Evolutionary conservation across 1,140 invertebrate genomes (phyloP).

Genomic region (Leptinotarsa defecta): DNA sequence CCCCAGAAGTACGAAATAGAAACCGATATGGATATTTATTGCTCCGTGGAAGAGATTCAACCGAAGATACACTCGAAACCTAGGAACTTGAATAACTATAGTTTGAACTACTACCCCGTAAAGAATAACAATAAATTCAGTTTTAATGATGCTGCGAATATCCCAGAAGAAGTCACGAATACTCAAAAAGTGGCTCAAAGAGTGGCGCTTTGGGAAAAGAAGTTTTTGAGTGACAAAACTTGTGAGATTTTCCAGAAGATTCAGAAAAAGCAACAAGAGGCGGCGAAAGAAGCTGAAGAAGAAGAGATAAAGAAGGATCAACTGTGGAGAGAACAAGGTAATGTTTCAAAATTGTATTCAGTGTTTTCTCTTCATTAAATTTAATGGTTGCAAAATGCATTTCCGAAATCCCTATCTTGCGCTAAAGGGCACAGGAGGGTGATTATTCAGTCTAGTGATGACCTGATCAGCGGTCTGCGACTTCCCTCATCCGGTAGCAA

Average conservation of each 20-base stretch:
- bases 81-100: slow-evolving; percentile 52
- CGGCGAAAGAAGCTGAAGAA: slow-evolving; percentile 62
- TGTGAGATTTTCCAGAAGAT: slow-evolving; percentile 64
- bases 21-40: slow-evolving; percentile 66
- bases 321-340: slow-evolving; percentile 68
- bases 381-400: too few relatives aligned
- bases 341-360: slow-evolving; percentile 6
- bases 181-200: slow-evolving; percentile 60
- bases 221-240: slow-evolving; percentile 64
- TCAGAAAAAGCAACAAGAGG: slow-evolving; percentile 60
- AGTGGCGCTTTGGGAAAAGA: slow-evolving; percentile 67
- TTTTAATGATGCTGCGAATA: slow-evolving; percentile 51
- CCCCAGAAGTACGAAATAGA: slow-evolving; percentile 54
- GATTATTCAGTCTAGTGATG: too few relatives aligned
- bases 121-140: slow-evolving; percentile 40
- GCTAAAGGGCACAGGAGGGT: not conserved
- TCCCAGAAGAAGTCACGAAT: slow-evolving; percentile 60
- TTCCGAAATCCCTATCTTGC: too few relatives aligned
- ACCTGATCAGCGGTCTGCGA: too few relatives aligned
- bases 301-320: slow-evolving; percentile 61
- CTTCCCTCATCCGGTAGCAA: too few relatives aligned
- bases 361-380: not conserved
- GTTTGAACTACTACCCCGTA: slow-evolving; percentile 55
- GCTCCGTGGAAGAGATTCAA: slow-evolving; percentile 65
- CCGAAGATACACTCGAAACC: slow-evolving; percentile 59